phyloP scores from a whole-genome alignment of 2,113 vertebrate species.

The Prunella himalayana region DNA sequence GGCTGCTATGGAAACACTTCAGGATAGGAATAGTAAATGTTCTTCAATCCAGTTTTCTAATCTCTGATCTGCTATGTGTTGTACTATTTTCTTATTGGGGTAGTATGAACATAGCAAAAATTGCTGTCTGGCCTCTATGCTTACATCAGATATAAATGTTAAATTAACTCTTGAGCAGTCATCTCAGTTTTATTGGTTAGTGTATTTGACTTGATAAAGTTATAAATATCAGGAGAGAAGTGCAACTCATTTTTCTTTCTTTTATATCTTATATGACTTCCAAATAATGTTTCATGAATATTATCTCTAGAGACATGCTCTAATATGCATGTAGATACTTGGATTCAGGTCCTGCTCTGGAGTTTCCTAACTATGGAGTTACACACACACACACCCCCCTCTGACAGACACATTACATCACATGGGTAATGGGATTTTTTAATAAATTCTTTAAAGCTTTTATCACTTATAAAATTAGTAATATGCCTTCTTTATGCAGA shows the following conservation, averaged over 20 bases:
- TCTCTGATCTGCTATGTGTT: not conserved
- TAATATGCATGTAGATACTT: not conserved
- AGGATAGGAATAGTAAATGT: constrained; percentile 26
- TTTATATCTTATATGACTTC: not conserved
- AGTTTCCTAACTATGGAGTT: not conserved
- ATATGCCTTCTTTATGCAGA: not conserved
- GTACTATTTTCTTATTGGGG: not conserved
- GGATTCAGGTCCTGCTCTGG: not conserved
- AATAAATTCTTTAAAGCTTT: not conserved
- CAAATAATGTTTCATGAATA: not conserved
- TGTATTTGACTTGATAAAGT: not conserved
- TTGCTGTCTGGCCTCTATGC: not conserved
- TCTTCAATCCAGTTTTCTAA: not conserved
- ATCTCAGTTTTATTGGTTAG: not conserved
- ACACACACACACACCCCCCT: fast-evolving
- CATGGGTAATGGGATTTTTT: not conserved
- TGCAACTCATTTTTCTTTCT: not conserved
- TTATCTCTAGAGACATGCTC: not conserved
- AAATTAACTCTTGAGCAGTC: not conserved
- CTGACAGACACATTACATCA: not conserved
- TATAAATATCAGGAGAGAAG: not conserved
- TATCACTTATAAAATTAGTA: not conserved
- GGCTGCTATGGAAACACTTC: constrained; percentile 60
- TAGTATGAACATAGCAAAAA: not conserved
- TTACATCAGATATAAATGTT: not conserved